Evolutionary conservation across 64 coral and sea anemone species (phyloP).

Genomic region (Trachythela sp.): DNA sequence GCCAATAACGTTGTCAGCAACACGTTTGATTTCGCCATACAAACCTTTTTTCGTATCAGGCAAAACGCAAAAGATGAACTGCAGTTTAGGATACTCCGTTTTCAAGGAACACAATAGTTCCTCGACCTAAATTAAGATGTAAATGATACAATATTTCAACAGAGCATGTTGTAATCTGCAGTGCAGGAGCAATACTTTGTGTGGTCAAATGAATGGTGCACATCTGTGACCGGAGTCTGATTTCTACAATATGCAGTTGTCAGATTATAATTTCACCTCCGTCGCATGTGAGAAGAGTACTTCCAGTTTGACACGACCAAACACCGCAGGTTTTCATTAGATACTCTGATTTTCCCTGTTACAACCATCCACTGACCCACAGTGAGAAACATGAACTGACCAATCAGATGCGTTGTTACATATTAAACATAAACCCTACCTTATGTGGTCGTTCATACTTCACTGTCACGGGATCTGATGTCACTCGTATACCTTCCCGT

Average conservation of each 20-base stretch:
- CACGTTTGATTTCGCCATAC: conserved; percentile 64
- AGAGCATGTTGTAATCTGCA: no score
- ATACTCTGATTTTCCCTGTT: no score
- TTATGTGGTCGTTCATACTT: not conserved
- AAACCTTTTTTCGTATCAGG: conserved; percentile 50
- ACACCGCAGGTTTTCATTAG: no score
- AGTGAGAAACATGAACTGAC: no score
- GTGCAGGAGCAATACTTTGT: no score
- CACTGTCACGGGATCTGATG: not conserved
- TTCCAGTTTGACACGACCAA: no score
- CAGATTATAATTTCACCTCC: no score
- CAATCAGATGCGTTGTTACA: not conserved
- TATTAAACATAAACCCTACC: not conserved
- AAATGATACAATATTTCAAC: not conserved
- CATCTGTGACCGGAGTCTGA: no score
- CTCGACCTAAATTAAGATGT: conserved; percentile 38
- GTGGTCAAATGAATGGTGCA: no score
- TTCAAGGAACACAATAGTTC: conserved; percentile 21
- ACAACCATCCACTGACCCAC: no score
- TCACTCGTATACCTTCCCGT: not conserved
- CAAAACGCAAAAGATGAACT: conserved; percentile 63
- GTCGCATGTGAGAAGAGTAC: no score
- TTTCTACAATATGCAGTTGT: no score
- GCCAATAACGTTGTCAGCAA: conserved; percentile 59
- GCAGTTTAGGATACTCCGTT: conserved; percentile 7